Evolutionary conservation across 2,797 vertebrate genomes (phyloP).

Genomic region (Macropodus opercularis): DNA sequence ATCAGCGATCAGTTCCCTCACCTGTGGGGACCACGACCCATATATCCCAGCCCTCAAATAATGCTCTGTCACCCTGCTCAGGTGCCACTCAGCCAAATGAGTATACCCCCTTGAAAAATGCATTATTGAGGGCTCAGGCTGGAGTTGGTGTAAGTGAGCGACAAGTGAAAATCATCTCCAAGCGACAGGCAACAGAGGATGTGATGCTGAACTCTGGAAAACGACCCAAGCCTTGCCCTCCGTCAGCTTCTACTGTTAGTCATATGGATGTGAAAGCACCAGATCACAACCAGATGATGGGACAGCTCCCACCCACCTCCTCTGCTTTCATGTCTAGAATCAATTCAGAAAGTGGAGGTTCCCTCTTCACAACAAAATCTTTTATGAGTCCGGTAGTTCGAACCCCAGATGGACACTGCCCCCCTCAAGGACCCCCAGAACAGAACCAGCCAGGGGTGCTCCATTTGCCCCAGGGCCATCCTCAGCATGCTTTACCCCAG

Average conservation of each 20-base stretch:
- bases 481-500: slow-evolving; percentile 85
- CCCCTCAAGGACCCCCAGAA: slow-evolving; percentile 85
- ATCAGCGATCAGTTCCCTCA: slow-evolving; percentile 76
- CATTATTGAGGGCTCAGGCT: slow-evolving; percentile 82
- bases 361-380: slow-evolving; percentile 88
- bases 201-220: slow-evolving; percentile 87
- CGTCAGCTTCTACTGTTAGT: slow-evolving; percentile 66
- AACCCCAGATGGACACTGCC: slow-evolving; percentile 87
- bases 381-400: slow-evolving; percentile 86
- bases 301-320: slow-evolving; percentile 86
- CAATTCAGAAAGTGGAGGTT: slow-evolving; percentile 82
- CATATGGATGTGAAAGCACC: slow-evolving; percentile 88
- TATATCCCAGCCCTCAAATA: slow-evolving; percentile 82
- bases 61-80: slow-evolving; percentile 83
- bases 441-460: slow-evolving; percentile 86
- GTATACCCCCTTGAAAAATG: slow-evolving; percentile 88
- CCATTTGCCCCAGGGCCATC: slow-evolving; percentile 85
- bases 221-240: slow-evolving; percentile 90
- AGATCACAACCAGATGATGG: slow-evolving; percentile 89
- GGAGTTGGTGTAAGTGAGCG: slow-evolving; percentile 81
- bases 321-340: slow-evolving; percentile 84
- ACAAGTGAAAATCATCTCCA: slow-evolving; percentile 91
- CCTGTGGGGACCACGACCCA: slow-evolving; percentile 76
- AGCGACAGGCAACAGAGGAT: slow-evolving; percentile 90
- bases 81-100: slow-evolving; percentile 84